A percentile compares a stretch with the other conserved stretches of the same genome.
phyloP scores from a whole-genome alignment of 2,113 vertebrate genomes.

The Emydocephalus ijimae region DNA sequence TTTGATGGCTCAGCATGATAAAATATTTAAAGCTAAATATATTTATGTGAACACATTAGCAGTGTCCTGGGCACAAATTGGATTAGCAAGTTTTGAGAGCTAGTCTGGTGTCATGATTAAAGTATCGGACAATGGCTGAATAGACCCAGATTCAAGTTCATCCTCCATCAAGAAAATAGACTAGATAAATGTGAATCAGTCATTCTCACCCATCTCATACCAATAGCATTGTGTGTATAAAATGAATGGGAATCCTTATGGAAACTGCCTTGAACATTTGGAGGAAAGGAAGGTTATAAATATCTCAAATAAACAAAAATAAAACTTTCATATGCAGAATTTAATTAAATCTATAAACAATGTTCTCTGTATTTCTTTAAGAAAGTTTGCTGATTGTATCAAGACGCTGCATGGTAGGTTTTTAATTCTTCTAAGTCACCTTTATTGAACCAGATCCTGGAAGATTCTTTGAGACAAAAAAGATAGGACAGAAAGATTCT shows the following conservation, averaged over 20 bases:
- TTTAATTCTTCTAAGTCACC: neutral
- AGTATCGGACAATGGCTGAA: neutral
- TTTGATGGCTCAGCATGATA: conserved; percentile 69
- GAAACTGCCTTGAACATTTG: neutral
- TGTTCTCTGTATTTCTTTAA: conserved; percentile 38
- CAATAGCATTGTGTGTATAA: neutral
- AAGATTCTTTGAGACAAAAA: too few relatives aligned
- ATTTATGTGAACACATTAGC: conserved; percentile 70
- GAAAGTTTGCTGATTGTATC: conserved; percentile 37
- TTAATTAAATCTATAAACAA: conserved; percentile 83
- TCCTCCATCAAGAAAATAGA: neutral
- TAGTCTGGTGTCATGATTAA: neutral
- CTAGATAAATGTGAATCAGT: neutral
- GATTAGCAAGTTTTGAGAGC: conserved; percentile 55
- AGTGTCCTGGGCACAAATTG: conserved; percentile 58
- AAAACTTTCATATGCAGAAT: conserved; percentile 51
- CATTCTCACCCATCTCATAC: neutral
- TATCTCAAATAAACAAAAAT: neutral
- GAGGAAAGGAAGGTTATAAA: neutral
- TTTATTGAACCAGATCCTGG: neutral
- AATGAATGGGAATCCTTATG: neutral
- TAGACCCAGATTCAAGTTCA: neutral
- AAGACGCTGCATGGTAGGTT: neutral
- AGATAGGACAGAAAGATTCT: fast-evolving
- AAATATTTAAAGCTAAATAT: conserved; percentile 77